Base-by-base conservation (phyloP, 2,797 vertebrate genomes). In the Hemibagrus guttatus region DNA sequence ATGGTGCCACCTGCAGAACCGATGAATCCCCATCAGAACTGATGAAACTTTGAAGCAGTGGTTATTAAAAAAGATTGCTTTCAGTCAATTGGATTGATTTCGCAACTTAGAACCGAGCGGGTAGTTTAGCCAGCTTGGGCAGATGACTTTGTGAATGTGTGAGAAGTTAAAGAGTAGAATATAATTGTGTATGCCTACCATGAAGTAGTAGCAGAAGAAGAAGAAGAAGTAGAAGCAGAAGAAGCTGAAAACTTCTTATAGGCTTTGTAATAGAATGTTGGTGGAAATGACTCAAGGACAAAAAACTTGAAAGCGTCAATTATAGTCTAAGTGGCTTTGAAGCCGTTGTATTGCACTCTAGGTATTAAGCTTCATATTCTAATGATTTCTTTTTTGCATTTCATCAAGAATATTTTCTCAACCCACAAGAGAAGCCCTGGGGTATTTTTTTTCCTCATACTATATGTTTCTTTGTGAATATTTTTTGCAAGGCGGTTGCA, bases 241-340 rank as follows among this genome's bases (percentile, higher is more conserved):
- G 75, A 78, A 86, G 75, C 17, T 5, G 35, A 84, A 74, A 7
- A 63, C 56, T 89, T 46, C 31, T 88, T 88, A 85, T 76, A 58
- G 63, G 80, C 87, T 89, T 83, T 82, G 58, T 84, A 87, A 81
- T 69, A 64, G 86, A 83, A 76, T 68, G 85, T 84, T 88, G 87
- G 52, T 88, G 81, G 54, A 85, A 91, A 91, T 89, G 87, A 90
- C 89, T 91, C 58, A 81, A 85, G 90, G 90, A 90, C 89, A 89
- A 78, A 78, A 88, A 91, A 59, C 87, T 86, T 88, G 85, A 91
- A 90, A 90, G 89, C 68, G 88, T 90, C 91, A 91, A 88, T 91
- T 91, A 89, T 85, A 90, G 85, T 87, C 88, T 80, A 85, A 90
- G 83, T 88, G 85, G 87, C 88, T 91, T 90, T 91, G 90, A 91